phyloP scores from a whole-genome alignment of 2,113 vertebrate genomes.

The Prunella himalayana region DNA sequence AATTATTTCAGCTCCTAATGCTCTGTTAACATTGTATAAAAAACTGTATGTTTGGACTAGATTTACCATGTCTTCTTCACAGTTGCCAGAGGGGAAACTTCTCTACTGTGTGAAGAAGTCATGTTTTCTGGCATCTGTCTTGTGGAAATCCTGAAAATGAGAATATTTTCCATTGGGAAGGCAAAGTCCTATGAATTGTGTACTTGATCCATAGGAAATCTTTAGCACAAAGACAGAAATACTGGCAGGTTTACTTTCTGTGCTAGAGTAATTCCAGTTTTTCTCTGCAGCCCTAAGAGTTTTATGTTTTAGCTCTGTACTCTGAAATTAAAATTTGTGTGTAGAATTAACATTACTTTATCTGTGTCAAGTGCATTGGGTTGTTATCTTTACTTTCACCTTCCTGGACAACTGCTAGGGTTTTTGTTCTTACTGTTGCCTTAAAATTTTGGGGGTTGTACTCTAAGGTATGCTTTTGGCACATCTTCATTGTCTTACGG shows the following conservation, averaged over 20 bases:
- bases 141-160: not conserved
- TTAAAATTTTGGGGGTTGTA: not conserved
- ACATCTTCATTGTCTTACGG: not conserved
- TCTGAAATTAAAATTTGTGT: not conserved
- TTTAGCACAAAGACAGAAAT: not conserved
- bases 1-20: constrained; percentile 22
- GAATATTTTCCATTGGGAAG: not conserved
- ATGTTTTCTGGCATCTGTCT: not conserved
- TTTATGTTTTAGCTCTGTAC: not conserved
- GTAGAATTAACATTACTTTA: not conserved
- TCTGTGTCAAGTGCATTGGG: not conserved
- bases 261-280: not conserved
- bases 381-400: not conserved
- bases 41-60: not conserved
- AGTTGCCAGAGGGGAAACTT: not conserved
- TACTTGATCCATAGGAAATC: not conserved
- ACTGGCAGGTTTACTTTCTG: not conserved
- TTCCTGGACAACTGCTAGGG: not conserved
- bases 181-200: not conserved
- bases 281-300: not conserved
- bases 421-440: not conserved
- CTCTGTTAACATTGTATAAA: not conserved
- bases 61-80: not conserved
- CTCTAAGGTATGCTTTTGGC: not conserved
- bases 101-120: not conserved